Conservation (phyloP, 2,888 invertebrate genomes). For the Lacanobia oleracea region DNA sequence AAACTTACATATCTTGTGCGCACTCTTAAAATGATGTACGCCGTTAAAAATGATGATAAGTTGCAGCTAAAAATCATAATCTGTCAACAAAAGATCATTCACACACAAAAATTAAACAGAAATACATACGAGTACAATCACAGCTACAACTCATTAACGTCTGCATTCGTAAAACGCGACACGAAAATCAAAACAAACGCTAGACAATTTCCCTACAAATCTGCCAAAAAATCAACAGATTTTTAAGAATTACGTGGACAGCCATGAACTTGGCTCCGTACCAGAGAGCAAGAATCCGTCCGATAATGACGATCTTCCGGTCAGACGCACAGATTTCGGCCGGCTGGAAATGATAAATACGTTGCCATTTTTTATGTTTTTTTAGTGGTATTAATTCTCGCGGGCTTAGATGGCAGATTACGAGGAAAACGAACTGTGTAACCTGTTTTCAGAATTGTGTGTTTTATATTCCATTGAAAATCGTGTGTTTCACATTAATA, state of each 20-base stretch:
- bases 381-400: constrained; percentile 39
- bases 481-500: background rate
- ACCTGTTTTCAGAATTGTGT: constrained; percentile 24
- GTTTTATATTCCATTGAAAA: constrained; percentile 28
- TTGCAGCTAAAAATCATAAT: too few relatives aligned
- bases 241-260: constrained; percentile 61
- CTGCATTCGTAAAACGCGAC: background rate
- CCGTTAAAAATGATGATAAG: background rate
- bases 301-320: constrained; percentile 85
- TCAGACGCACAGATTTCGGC: constrained; percentile 65
- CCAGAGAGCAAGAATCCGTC: constrained; percentile 79
- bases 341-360: constrained; percentile 71
- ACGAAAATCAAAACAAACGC: constrained; percentile 29
- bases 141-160: constrained; percentile 4
- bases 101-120: too few relatives aligned
- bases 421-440: constrained; percentile 39
- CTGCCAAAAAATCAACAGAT: constrained; percentile 33
- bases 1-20: too few relatives aligned
- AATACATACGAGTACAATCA: too few relatives aligned
- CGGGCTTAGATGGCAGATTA: constrained; percentile 44
- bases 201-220: constrained; percentile 51
- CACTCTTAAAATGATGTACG: background rate
- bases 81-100: too few relatives aligned
- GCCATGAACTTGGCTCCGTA: constrained; percentile 80
- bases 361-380: constrained; percentile 62